phyloP scores from a whole-genome alignment of 2,888 invertebrate genomes.

The Drosophila peninsularis region DNA sequence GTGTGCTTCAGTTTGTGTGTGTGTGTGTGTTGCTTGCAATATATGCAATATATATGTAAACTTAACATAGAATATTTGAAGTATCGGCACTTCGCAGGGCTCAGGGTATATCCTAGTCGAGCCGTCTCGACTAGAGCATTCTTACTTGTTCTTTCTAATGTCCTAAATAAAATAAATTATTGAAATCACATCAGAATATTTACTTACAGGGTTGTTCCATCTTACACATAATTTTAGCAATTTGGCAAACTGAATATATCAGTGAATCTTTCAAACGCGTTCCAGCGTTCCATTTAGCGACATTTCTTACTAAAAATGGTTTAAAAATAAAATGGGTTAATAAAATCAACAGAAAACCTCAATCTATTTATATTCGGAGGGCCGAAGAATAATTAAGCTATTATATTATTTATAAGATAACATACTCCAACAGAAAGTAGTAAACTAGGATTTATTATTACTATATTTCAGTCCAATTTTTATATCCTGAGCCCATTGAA shows the following conservation, averaged over 20 bases:
- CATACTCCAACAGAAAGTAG: background rate
- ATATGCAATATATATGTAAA: no score
- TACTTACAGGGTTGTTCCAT: slow-evolving; percentile 30
- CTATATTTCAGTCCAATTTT: background rate
- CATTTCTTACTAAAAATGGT: slow-evolving; percentile 18
- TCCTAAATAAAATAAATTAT: background rate
- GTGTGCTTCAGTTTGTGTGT: no score
- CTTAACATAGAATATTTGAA: no score
- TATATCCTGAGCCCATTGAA: no score
- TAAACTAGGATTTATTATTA: no score
- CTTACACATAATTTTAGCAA: slow-evolving; percentile 15
- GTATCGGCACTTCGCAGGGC: background rate
- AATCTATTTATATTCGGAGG: slow-evolving; percentile 1
- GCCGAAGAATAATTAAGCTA: background rate
- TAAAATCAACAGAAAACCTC: slow-evolving; percentile 1
- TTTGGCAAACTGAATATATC: slow-evolving; percentile 16
- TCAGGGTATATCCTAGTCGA: no score
- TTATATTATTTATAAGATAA: background rate
- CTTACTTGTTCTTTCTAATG: background rate
- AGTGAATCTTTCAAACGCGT: slow-evolving; percentile 10
- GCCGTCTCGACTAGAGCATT: no score
- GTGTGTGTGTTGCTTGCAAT: no score
- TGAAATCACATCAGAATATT: background rate
- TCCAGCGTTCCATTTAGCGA: slow-evolving; percentile 19
- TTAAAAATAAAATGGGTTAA: slow-evolving; percentile 12